Conservation (phyloP, 2,888 invertebrate genomes). For the Acrobeloides nanus region DNA sequence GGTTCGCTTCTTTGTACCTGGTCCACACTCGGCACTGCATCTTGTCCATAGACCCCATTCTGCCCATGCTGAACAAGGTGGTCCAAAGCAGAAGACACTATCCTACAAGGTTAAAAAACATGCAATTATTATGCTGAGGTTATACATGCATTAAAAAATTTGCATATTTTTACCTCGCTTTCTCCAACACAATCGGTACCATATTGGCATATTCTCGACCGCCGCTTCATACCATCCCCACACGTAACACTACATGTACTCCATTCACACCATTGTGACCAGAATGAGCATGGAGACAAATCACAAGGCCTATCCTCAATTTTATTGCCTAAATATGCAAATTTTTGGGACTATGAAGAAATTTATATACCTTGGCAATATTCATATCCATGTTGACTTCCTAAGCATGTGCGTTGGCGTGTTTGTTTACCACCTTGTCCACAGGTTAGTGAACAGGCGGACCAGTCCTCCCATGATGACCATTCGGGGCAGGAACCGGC, state of each 20-base stretch:
- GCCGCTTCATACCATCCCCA: slow-evolving; percentile 37
- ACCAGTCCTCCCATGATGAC: slow-evolving; percentile 14
- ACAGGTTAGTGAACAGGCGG: slow-evolving; percentile 11
- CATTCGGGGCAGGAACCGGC: slow-evolving; percentile 14
- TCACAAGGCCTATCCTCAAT: slow-evolving; percentile 15
- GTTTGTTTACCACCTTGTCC: slow-evolving; percentile 12
- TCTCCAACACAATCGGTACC: slow-evolving; percentile 45
- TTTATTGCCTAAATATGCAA: slow-evolving; percentile 5
- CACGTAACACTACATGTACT: slow-evolving; percentile 34
- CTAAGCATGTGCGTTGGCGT: slow-evolving; percentile 13
- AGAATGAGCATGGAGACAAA: slow-evolving; percentile 32
- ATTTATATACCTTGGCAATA: not conserved
- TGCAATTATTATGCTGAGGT: too few relatives aligned
- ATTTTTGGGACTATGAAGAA: not conserved
- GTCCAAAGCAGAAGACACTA: slow-evolving; percentile 40
- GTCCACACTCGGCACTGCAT: slow-evolving; percentile 35
- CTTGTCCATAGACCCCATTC: slow-evolving; percentile 42
- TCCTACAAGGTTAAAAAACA: too few relatives aligned
- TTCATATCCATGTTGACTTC: slow-evolving; percentile 5
- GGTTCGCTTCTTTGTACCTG: slow-evolving; percentile 36
- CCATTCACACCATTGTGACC: slow-evolving; percentile 44
- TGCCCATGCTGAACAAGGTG: slow-evolving; percentile 39
- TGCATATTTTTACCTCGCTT: slow-evolving; percentile 21
- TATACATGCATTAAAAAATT: too few relatives aligned
- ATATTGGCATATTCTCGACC: slow-evolving; percentile 37